These are phyloP conservation scores for Tolypeutes matacus DNA, from an alignment of 2,797 vertebrate genomes.

Conservation along the genomic window DNA sequence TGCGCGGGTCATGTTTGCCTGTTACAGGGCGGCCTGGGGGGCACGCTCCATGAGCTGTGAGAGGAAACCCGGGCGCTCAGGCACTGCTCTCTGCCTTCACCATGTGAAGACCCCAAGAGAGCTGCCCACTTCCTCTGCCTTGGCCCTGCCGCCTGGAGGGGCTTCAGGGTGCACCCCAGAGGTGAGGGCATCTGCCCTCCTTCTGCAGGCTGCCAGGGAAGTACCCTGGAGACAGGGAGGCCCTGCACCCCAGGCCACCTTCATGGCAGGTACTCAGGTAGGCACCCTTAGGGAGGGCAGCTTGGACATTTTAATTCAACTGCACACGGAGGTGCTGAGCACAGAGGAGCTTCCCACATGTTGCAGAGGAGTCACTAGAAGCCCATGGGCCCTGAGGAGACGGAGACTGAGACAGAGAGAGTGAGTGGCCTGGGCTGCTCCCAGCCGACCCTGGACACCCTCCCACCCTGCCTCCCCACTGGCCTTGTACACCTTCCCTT, in stretches of 20 bases:
- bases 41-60: not conserved
- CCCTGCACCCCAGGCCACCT: too few species aligned
- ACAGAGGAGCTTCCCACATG: not conserved
- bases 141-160: too few species aligned
- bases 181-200: not conserved
- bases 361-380: not conserved
- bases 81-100: not conserved
- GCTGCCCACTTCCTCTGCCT: not conserved
- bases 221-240: not conserved
- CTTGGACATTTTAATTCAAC: not conserved
- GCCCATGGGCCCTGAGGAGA: not conserved
- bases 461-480: not conserved
- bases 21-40: not conserved
- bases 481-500: not conserved
- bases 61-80: not conserved
- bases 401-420: not conserved
- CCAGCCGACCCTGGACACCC: too few species aligned
- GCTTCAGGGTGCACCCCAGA: too few species aligned
- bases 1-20: rapidly evolving
- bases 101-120: not conserved
- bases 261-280: too few species aligned
- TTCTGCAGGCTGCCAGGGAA: not conserved
- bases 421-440: not conserved
- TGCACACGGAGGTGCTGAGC: not conserved
- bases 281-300: too few species aligned